Percentiles rank a stretch among this genome's conserved stretches.
Evolutionary conservation across 2,888 invertebrate species (phyloP).

Genomic region (Monopis laevigella): DNA sequence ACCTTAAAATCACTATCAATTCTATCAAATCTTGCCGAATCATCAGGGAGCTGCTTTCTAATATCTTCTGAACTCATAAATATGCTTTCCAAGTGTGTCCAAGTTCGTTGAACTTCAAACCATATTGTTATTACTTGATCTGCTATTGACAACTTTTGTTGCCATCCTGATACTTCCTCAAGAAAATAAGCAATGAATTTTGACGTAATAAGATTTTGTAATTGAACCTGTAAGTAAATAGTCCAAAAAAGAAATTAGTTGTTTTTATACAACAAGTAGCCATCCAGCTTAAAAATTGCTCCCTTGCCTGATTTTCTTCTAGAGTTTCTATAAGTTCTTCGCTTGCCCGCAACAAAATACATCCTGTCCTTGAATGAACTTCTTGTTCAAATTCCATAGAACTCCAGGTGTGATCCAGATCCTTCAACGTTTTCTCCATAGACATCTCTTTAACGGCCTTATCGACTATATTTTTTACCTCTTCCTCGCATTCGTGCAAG

Average conservation of each 20-base stretch:
- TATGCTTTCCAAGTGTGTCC: slow-evolving; percentile 97
- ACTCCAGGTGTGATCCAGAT: slow-evolving; percentile 91
- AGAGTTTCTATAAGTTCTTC: slow-evolving; percentile 96
- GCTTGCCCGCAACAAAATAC: slow-evolving; percentile 85
- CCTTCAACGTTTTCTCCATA: slow-evolving; percentile 94
- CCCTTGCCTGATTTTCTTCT: slow-evolving; percentile 94
- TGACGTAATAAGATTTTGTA: slow-evolving; percentile 96
- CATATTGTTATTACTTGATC: slow-evolving; percentile 93
- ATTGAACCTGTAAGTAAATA: slow-evolving; percentile 73
- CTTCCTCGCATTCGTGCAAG: slow-evolving; percentile 96
- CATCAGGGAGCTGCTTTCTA: slow-evolving; percentile 91
- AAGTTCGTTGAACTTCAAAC: slow-evolving; percentile 97
- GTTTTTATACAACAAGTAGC: background rate
- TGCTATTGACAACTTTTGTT: slow-evolving; percentile 88
- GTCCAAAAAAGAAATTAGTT: background rate
- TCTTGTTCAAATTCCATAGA: slow-evolving; percentile 94
- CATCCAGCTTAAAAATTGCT: background rate
- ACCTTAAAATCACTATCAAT: slow-evolving; percentile 93
- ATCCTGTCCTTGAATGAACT: slow-evolving; percentile 86
- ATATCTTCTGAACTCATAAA: slow-evolving; percentile 99
- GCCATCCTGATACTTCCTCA: slow-evolving; percentile 95
- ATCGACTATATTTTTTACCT: slow-evolving; percentile 96
- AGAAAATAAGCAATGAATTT: slow-evolving; percentile 97
- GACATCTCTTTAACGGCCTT: slow-evolving; percentile 99
- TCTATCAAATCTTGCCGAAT: slow-evolving; percentile 90